Percentiles rank a stretch among this genome's conserved stretches.
Conservation (phyloP, 2,888 invertebrate species). For the Mechanitis messenoides region DNA sequence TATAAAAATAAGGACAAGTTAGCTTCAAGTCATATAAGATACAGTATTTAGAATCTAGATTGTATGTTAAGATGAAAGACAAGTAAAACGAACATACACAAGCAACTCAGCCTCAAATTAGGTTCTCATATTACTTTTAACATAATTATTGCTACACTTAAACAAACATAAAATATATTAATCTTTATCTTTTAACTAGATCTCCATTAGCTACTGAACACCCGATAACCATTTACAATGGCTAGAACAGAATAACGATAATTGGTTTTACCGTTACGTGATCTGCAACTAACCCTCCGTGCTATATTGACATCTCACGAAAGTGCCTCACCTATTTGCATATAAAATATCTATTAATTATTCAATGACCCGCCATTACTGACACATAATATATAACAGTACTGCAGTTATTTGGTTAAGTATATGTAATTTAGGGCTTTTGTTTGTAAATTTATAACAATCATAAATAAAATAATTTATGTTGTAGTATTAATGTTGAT, state of each 20-base stretch:
- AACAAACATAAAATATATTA: background rate
- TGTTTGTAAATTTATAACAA: constrained; percentile 18
- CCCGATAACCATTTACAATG: constrained; percentile 46
- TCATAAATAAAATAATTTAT: constrained; percentile 8
- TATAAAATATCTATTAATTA: constrained; percentile 50
- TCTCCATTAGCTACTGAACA: constrained; percentile 36
- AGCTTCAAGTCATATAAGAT: no score
- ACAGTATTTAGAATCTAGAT: no score
- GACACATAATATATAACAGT: constrained; percentile 19
- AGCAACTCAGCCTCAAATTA: no score
- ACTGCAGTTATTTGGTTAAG: constrained; percentile 14
- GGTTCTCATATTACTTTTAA: no score
- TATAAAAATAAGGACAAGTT: no score
- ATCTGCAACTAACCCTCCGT: constrained; percentile 42
- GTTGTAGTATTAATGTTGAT: no score
- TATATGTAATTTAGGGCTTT: constrained; percentile 17
- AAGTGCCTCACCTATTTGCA: constrained; percentile 47
- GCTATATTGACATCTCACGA: constrained; percentile 47
- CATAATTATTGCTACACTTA: background rate
- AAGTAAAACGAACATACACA: no score
- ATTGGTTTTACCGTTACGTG: constrained; percentile 57
- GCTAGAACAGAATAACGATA: constrained; percentile 51
- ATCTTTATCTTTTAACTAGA: constrained; percentile 5
- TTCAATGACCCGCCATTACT: constrained; percentile 27
- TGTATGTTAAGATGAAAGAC: no score